A percentile compares a stretch with the other conserved stretches of the same genome.
Evolutionary conservation across 2,113 vertebrate species (phyloP).

Genomic region (Mystacornis crossleyi): DNA sequence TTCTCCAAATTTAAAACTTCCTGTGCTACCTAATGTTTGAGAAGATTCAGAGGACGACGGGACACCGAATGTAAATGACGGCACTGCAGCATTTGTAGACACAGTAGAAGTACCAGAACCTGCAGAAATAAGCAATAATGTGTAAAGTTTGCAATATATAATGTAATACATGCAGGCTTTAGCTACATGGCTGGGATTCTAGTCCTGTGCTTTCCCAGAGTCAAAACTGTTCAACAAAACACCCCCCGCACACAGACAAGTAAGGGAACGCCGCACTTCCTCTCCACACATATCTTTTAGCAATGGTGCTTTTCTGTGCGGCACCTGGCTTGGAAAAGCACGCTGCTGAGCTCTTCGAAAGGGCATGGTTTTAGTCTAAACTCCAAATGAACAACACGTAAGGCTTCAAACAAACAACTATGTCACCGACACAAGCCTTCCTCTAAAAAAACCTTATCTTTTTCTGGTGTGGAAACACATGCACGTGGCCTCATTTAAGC

Average conservation of each 20-base stretch:
- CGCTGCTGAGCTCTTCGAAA: not conserved
- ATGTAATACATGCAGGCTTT: not conserved
- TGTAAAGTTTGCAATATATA: not conserved
- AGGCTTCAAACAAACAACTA: not conserved
- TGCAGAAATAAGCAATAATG: conserved; percentile 21
- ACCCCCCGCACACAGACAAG: not conserved
- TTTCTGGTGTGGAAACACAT: not conserved
- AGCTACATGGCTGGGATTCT: not conserved
- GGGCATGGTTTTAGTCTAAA: not conserved
- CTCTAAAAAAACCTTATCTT: not conserved
- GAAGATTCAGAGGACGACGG: conserved; percentile 70
- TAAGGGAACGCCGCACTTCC: not conserved
- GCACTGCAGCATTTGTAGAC: conserved; percentile 52
- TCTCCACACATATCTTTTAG: not conserved
- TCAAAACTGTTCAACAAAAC: not conserved
- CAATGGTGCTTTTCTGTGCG: not conserved
- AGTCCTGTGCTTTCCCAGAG: not conserved
- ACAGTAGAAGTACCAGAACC: conserved; percentile 72
- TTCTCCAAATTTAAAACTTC: conserved; percentile 85
- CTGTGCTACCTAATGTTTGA: conserved; percentile 66
- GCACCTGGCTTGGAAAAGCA: not conserved
- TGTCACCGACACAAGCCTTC: not conserved
- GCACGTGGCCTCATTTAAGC: not conserved
- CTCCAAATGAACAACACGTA: not conserved
- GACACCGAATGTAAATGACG: conserved; percentile 79